These are phyloP conservation scores for Artemia sinica DNA, from an alignment of 2,888 invertebrate species.

Conservation along the genomic window DNA sequence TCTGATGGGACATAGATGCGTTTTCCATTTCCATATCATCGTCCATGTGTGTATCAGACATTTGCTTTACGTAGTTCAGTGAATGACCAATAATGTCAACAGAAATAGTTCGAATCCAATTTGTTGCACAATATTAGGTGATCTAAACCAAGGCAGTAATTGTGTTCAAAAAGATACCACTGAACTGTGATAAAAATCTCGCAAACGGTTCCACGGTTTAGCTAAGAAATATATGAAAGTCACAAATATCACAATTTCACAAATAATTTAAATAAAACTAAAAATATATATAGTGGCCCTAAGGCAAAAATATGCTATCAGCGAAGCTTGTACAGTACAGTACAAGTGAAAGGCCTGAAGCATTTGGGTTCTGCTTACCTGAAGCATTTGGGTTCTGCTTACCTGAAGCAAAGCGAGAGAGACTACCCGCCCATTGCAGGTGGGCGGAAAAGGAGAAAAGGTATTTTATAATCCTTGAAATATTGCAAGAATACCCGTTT, in stretches of 20 bases:
- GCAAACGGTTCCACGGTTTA: not conserved
- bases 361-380: no score
- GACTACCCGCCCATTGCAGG: not conserved
- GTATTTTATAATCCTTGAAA: slow-evolving; percentile 6
- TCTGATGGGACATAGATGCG: slow-evolving; percentile 1
- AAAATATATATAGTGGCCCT: not conserved
- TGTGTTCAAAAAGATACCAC: no score
- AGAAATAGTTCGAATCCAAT: no score
- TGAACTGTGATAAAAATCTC: no score
- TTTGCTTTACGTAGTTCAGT: not conserved
- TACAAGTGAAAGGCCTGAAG: no score
- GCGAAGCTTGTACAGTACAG: slow-evolving; percentile 2
- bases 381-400: no score
- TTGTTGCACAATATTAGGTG: no score
- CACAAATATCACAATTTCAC: slow-evolving; percentile 10
- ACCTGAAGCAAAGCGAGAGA: not conserved
- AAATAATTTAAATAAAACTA: not conserved
- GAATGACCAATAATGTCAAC: no score
- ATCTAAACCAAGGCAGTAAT: no score
- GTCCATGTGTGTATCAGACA: slow-evolving; percentile 6
- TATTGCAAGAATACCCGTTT: no score
- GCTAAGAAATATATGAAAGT: not conserved
- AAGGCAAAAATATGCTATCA: slow-evolving; percentile 9
- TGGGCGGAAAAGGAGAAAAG: slow-evolving; percentile 9
- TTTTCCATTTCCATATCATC: not conserved